Base-by-base conservation (phyloP, 2,797 vertebrate species). In the Pteronotus mesoamericanus region DNA sequence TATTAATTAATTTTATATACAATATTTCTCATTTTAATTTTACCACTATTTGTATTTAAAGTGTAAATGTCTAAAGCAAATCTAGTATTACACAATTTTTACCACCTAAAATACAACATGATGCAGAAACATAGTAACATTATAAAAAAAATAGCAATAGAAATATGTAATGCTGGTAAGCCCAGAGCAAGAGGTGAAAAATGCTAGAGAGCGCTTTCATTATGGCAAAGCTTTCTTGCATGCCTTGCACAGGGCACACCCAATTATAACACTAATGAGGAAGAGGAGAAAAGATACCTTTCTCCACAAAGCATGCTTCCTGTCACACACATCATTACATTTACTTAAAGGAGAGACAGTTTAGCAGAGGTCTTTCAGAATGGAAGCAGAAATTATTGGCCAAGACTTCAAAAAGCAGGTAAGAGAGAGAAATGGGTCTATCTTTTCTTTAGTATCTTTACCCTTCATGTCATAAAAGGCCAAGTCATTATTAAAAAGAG, bases 381-480 rank as follows among this genome's bases (percentile, higher is more conserved):
- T 9, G 90, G 42, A 89, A 85, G 82, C 37, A 55, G 42, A 57
- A 83, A 92, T 64, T 53, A 69, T 59, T 46, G 77, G 79, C 48
- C 71, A 83, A 91, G 46, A 80, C 61, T 85, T 59, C 74, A 3
- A 85, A 74, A 3, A 85, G 34, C 42, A 87, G 42, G 34, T 68
- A 29, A 96, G 39, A 53, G 34, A 84, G 0, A 86, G 83, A 86
- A 88, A 86, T 37, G 21, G 26, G 16, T 85, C 77, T 55, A 84
- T 78, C 68, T 91, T 95, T 94, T 91, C 48, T 80, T 78, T 51
- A 91, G 55, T 79, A 37, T 82, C 82, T 84, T 89, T 34, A 94
- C 24, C 24, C 61, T 97, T 39, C 92, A 9, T 39, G 26, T 69
- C 74, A 86, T 72, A 53, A 78, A 95, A 93, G 39, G 64, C 53